Base-by-base conservation (phyloP, 2,797 vertebrate genomes). In the Darevskia mixta region DNA sequence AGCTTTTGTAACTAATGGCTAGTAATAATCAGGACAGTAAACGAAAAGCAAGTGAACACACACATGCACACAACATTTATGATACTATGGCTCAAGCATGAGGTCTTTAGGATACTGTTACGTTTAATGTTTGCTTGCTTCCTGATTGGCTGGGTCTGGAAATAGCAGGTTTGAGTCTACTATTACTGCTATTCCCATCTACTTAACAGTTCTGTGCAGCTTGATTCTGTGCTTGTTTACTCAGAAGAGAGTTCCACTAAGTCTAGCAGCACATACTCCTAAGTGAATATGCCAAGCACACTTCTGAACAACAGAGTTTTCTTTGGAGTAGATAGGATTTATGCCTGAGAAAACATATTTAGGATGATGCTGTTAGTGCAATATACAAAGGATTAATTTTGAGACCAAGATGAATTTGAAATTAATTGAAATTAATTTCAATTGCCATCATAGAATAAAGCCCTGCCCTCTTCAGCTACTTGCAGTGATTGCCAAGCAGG, bases 221-320 rank as follows among this genome's bases (percentile, higher is more conserved):
- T 25, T 49, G 5, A 55, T 38, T 86, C 25, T 55, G 23, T 55
- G 23, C 11, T 73, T 41, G 2, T 25, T 73, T 43, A 17, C 58
- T 75, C 45, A 45, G 71, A 75, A 82, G 7, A 45, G 32, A 25
- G 20, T 20, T 87, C 13, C 4, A n/a, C 11, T 18, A 20, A 64
- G 29, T 73, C 27, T 38, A 64, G 27, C 2, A 27, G 29, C 13
- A 27, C 29, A 35, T 64, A 64, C 11, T 76, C 8, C 8, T 41
- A 75, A 73, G 35, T 41, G 82, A 66, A 61, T 66, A 29, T 25
- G 23, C 17, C 6, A 66, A 69, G 5, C n/a, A 35, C 3, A 90
- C 86, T 76, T 85, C 79, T 89, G 82, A 80, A 72, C 35, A 88
- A 88, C 73, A 29, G 11, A 2, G 10, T 3, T 81, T 41, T 88